phyloP scores from a whole-genome alignment of 2,797 vertebrate species.

The Darevskia nairensis region DNA sequence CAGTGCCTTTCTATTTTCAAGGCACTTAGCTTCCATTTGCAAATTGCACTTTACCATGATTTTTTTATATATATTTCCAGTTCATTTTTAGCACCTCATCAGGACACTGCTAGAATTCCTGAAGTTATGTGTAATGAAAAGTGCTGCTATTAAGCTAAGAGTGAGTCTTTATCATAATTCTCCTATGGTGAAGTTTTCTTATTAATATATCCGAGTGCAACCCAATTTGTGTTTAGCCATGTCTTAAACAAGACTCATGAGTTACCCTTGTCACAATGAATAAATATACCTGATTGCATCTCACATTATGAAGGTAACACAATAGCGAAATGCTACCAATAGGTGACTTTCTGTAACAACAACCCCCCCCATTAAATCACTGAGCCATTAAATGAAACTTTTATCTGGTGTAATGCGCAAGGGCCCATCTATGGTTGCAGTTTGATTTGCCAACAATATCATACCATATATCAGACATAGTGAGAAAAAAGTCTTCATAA shows the following conservation, averaged over 20 bases:
- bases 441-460: neutral
- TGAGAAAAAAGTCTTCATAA: too few relatives aligned
- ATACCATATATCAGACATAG: too few relatives aligned
- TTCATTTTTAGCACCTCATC: conserved; percentile 19
- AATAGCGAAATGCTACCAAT: neutral
- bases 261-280: neutral
- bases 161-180: neutral
- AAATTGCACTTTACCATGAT: neutral
- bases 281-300: neutral
- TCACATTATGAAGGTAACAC: neutral
- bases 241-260: neutral
- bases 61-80: neutral
- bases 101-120: conserved; percentile 11
- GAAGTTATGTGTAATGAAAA: neutral
- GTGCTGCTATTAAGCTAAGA: neutral
- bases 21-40: conserved; percentile 29
- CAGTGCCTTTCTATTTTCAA: conserved; percentile 20
- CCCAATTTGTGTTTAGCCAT: neutral
- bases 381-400: neutral
- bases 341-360: neutral
- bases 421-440: neutral
- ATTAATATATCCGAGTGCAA: neutral
- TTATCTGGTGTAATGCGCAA: neutral
- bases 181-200: neutral
- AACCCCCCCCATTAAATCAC: neutral